phyloP scores from a whole-genome alignment of 2,888 invertebrate species.

The Seladonia tumulorum region DNA sequence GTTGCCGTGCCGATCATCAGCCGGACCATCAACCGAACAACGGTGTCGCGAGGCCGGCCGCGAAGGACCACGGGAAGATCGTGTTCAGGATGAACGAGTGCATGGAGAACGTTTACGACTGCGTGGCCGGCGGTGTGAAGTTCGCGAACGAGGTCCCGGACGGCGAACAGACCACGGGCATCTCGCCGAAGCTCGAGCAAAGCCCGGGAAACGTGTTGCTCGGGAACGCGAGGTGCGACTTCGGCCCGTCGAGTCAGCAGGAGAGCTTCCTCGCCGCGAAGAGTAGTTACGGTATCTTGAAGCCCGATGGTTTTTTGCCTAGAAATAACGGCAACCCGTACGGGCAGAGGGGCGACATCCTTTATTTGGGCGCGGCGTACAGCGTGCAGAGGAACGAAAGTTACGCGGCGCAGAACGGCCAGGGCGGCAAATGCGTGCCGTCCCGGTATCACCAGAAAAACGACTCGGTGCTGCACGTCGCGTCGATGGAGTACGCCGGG shows the following conservation, averaged over 20 bases:
- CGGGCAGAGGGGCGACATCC: slow-evolving; percentile 62
- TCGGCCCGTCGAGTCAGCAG: slow-evolving; percentile 43
- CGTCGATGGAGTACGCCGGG: slow-evolving; percentile 57
- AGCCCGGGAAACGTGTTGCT: slow-evolving; percentile 28
- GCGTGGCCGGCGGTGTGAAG: slow-evolving; percentile 37
- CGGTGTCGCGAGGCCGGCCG: slow-evolving; percentile 35
- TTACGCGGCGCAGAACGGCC: slow-evolving; percentile 25
- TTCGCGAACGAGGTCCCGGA: slow-evolving; percentile 39
- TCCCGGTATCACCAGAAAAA: slow-evolving; percentile 65
- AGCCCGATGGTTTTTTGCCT: slow-evolving; percentile 62
- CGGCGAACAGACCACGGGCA: slow-evolving; percentile 47
- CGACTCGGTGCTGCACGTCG: slow-evolving; percentile 46
- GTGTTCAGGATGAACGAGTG: slow-evolving; percentile 71
- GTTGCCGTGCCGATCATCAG: slow-evolving; percentile 62
- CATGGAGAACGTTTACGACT: slow-evolving; percentile 68
- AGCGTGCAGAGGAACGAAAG: slow-evolving; percentile 62
- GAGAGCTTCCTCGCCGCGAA: slow-evolving; percentile 63
- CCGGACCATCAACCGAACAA: slow-evolving; percentile 25
- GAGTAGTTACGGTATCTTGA: slow-evolving; percentile 61
- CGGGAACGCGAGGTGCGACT: slow-evolving; percentile 63
- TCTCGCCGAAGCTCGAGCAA: slow-evolving; percentile 57
- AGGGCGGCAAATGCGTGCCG: slow-evolving; percentile 57
- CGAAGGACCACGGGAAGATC: slow-evolving; percentile 70
- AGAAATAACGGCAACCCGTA: slow-evolving; percentile 63
- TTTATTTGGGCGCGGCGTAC: slow-evolving; percentile 69